These are phyloP conservation scores for Mesopsocus fuscifrons DNA, from an alignment of 2,888 invertebrate species.

Conservation along the genomic window DNA sequence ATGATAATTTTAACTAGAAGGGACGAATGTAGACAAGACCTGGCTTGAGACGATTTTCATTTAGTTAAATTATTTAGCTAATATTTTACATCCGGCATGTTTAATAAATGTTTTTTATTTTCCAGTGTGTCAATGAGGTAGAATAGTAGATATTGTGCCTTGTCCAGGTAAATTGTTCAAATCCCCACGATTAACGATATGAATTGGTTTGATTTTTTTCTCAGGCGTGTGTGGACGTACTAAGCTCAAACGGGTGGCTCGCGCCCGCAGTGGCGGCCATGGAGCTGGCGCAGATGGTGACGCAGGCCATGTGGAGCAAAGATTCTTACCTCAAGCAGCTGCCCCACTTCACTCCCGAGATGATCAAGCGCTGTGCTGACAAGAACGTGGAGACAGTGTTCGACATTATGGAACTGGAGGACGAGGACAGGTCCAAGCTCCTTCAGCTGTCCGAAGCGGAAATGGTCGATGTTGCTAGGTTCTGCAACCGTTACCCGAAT, in stretches of 20 bases:
- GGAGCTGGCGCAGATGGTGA: conserved; percentile 99
- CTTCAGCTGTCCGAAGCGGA: conserved; percentile 64
- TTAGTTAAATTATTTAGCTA: too few relatives aligned
- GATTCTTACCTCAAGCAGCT: conserved; percentile 93
- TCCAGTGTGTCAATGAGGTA: too few relatives aligned
- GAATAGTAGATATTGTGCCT: too few relatives aligned
- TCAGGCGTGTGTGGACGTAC: conserved; percentile 83
- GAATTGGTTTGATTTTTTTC: too few relatives aligned
- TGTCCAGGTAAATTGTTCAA: too few relatives aligned
- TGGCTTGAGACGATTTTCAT: too few relatives aligned
- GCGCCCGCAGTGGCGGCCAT: conserved; percentile 97
- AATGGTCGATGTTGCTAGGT: conserved; percentile 95
- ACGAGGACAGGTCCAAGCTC: conserved; percentile 62
- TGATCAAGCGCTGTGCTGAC: conserved; percentile 78
- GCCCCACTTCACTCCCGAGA: conserved; percentile 81
- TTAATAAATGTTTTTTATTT: too few relatives aligned
- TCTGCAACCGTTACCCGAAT: conserved; percentile 98
- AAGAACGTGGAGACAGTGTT: conserved; percentile 85
- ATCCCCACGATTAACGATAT: too few relatives aligned
- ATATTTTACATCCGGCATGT: too few relatives aligned
- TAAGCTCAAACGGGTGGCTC: conserved; percentile 94
- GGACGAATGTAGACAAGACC: too few relatives aligned
- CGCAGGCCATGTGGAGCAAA: conserved; percentile 99
- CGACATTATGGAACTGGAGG: conserved; percentile 90
- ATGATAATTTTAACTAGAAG: too few relatives aligned